Evolutionary conservation across 23 tunicate genomes (phyloP).

Genomic region (Halocynthia aurantium): DNA sequence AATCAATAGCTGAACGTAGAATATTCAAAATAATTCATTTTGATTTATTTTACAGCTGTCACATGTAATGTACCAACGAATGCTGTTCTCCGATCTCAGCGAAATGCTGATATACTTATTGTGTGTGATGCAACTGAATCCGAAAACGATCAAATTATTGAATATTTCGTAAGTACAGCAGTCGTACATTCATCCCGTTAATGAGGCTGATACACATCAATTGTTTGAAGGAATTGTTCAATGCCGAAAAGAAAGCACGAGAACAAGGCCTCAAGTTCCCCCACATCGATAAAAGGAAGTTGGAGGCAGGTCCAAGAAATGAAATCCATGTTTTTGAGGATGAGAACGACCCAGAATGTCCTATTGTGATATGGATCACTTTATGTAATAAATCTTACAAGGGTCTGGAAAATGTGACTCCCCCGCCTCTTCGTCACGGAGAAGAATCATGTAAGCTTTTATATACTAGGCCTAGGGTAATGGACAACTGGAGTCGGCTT

Average conservation of each 20-base stretch:
- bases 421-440: no score
- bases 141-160: no score
- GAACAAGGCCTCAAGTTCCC: conserved; percentile 51
- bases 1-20: no score
- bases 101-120: conserved; percentile 29
- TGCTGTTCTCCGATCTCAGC: conserved; percentile 40
- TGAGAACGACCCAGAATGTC: conserved; percentile 26
- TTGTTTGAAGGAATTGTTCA: conserved; percentile 17
- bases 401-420: neutral
- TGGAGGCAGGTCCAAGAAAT: conserved; percentile 26
- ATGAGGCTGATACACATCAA: no score
- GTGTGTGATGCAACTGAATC: conserved; percentile 18
- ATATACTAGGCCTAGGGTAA: no score
- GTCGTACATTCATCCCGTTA: no score
- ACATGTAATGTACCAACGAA: conserved; percentile 38
- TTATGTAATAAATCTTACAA: conserved; percentile 34
- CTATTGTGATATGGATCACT: conserved; percentile 59
- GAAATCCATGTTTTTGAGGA: conserved; percentile 37
- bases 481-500: no score
- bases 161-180: no score
- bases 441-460: no score
- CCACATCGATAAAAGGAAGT: conserved; percentile 18
- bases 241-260: conserved; percentile 32
- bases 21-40: no score
- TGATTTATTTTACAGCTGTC: no score